Conservation (phyloP, 2,113 vertebrate genomes). For the Hymenochirus boettgeri region DNA sequence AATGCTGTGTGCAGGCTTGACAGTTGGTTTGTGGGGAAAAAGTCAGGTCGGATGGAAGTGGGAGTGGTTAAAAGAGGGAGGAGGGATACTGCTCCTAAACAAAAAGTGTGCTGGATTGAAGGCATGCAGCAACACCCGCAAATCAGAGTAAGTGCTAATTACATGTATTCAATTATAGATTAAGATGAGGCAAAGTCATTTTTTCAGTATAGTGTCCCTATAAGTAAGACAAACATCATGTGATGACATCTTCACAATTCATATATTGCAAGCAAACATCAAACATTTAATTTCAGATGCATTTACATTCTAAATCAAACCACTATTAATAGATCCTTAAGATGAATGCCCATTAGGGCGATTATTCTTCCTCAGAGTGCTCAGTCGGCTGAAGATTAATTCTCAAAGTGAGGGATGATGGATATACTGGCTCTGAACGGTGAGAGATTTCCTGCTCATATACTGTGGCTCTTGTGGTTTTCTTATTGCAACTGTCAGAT, state of each 20-base stretch:
- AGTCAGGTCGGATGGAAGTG: too few species aligned
- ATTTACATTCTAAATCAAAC: constrained; percentile 3
- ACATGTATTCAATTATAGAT: too few species aligned
- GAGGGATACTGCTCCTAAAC: too few species aligned
- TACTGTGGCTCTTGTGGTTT: neutral
- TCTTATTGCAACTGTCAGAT: neutral
- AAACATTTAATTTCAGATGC: constrained; percentile 8
- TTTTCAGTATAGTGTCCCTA: too few species aligned
- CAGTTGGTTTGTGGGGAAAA: too few species aligned
- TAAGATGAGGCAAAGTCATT: too few species aligned
- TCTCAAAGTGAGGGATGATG: neutral
- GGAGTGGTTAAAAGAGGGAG: too few species aligned
- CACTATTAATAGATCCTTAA: constrained; percentile 18
- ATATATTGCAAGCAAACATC: constrained; percentile 2
- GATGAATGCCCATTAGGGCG: constrained; percentile 8
- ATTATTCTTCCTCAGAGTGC: constrained; percentile 3
- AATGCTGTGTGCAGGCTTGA: too few species aligned
- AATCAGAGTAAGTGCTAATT: too few species aligned
- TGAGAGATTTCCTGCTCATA: neutral
- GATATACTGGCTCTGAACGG: neutral
- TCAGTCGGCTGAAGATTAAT: constrained; percentile 9
- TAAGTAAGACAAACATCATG: neutral
- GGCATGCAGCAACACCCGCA: too few species aligned
- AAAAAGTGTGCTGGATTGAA: too few species aligned
- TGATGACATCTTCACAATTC: neutral